Evolutionary conservation across 2,888 invertebrate genomes (phyloP).

Genomic region (Andrena bucephala): DNA sequence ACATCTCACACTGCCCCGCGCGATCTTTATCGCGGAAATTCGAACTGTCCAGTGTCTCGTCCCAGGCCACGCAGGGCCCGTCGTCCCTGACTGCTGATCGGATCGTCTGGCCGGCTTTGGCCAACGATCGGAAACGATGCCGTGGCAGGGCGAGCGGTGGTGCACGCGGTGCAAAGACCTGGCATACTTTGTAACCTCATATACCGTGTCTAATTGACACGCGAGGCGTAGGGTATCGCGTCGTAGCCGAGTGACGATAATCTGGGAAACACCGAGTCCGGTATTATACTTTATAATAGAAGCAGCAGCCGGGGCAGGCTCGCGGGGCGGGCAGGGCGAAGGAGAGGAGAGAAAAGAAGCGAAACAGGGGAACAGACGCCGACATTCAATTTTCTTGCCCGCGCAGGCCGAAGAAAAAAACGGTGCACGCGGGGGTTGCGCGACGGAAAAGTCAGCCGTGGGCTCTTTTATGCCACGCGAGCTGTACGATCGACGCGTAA

Average conservation of each 20-base stretch:
- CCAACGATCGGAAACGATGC: constrained; percentile 72
- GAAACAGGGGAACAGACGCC: constrained; percentile 68
- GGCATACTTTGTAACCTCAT: constrained; percentile 77
- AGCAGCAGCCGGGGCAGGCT: constrained; percentile 28
- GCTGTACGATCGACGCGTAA: constrained; percentile 70
- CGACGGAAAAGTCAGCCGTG: constrained; percentile 64
- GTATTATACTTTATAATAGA: constrained; percentile 82
- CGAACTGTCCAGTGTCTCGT: constrained; percentile 17
- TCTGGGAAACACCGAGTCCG: constrained; percentile 77
- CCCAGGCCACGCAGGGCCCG: neutral
- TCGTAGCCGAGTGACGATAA: constrained; percentile 76
- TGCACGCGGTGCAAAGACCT: constrained; percentile 70
- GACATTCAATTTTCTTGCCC: constrained; percentile 73
- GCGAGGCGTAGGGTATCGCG: constrained; percentile 78
- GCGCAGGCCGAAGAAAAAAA: constrained; percentile 10
- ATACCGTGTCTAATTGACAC: constrained; percentile 82
- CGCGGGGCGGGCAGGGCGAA: neutral
- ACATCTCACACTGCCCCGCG: neutral
- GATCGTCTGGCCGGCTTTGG: constrained; percentile 59
- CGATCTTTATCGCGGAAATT: constrained; percentile 55
- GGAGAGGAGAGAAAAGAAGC: neutral
- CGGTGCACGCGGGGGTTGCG: constrained; percentile 30
- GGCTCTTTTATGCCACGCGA: constrained; percentile 73
- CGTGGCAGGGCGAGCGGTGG: constrained; percentile 46
- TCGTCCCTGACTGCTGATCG: constrained; percentile 49